Evolutionary conservation across 2,797 vertebrate genomes (phyloP).

Genomic region (Cichlasoma orientale): DNA sequence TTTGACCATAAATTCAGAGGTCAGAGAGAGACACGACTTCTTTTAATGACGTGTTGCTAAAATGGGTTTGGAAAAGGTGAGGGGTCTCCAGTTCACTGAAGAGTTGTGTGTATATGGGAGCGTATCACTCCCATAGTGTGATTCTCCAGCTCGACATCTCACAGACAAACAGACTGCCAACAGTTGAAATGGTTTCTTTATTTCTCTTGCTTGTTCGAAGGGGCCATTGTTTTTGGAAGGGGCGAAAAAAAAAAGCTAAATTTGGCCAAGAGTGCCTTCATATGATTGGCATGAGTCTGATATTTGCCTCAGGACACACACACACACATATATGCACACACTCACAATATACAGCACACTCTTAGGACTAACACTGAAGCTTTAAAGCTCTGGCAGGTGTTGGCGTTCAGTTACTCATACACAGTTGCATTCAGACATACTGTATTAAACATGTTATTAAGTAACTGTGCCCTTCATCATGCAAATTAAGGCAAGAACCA

Average conservation of each 20-base stretch:
- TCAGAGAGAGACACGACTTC: constrained; percentile 29
- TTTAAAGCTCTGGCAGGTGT: constrained; percentile 14
- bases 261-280: constrained; percentile 35
- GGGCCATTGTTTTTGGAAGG: constrained; percentile 30
- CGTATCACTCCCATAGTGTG: constrained; percentile 45
- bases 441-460: constrained; percentile 12
- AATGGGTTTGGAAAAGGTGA: constrained; percentile 27
- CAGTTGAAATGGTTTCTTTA: constrained; percentile 56
- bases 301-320: constrained; percentile 4
- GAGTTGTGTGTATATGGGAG: background rate
- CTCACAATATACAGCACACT: constrained; percentile 1
- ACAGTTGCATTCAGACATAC: constrained; percentile 12
- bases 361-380: background rate
- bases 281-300: constrained; percentile 41
- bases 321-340: background rate
- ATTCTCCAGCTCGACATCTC: constrained; percentile 46
- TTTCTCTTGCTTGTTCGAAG: constrained; percentile 37
- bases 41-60: constrained; percentile 43
- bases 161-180: constrained; percentile 58
- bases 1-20: constrained; percentile 39
- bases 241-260: constrained; percentile 12
- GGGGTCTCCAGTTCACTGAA: constrained; percentile 36
- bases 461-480: constrained; percentile 31
- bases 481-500: constrained; percentile 30
- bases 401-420: background rate